Conservation (phyloP, 1,140 invertebrate genomes). For the Drosophila lowei region DNA sequence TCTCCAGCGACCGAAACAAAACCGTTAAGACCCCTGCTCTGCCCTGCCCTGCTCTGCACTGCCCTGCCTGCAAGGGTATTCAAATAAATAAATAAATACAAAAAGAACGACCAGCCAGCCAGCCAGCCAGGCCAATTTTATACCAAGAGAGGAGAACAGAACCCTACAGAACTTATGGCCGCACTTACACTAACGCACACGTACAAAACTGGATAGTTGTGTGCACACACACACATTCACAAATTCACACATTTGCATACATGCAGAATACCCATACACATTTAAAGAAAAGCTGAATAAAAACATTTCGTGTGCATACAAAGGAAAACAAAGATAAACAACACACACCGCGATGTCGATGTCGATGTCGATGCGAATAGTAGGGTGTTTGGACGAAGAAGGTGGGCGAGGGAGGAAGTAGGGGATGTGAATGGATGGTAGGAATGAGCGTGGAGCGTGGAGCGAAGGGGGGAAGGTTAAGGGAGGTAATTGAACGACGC, state of each 20-base stretch:
- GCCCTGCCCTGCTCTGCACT: no score
- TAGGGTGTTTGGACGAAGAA: not conserved
- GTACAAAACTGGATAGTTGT: no score
- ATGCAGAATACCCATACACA: not conserved
- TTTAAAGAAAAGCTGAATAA: conserved; percentile 9
- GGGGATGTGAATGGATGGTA: not conserved
- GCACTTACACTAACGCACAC: conserved; percentile 3
- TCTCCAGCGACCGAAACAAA: not conserved
- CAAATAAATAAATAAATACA: not conserved
- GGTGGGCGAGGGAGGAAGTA: no score
- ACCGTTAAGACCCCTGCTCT: conserved; percentile 5
- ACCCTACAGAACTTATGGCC: no score
- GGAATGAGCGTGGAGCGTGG: no score
- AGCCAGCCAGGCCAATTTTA: not conserved
- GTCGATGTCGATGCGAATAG: not conserved
- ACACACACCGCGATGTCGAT: not conserved
- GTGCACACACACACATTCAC: not conserved
- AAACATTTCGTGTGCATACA: conserved; percentile 32
- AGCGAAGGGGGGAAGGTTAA: no score
- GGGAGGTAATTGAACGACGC: no score
- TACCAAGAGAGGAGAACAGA: no score
- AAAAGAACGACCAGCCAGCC: not conserved
- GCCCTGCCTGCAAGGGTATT: no score
- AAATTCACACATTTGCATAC: no score
- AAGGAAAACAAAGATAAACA: conserved; percentile 33